These are phyloP conservation scores for Cryptocheilus praepositus DNA, from an alignment of 2,888 invertebrate species.

Conservation along the genomic window DNA sequence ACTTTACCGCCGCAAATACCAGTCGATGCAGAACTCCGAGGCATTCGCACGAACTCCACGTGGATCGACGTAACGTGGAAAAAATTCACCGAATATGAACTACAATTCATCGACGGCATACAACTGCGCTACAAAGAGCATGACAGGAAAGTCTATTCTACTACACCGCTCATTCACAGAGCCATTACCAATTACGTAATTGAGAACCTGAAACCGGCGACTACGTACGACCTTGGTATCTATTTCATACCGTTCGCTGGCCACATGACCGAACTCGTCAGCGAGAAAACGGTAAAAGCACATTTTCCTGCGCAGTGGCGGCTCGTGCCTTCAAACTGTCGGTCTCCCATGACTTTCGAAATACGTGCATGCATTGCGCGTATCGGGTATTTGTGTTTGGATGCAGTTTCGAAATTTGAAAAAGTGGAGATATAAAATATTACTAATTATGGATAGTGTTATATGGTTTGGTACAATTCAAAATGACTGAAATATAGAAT, in stretches of 20 bases:
- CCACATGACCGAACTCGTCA: conserved; percentile 85
- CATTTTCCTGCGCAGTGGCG: background rate
- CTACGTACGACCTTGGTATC: conserved; percentile 88
- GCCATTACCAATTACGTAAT: conserved; percentile 87
- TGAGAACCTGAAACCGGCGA: conserved; percentile 86
- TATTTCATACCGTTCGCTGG: conserved; percentile 89
- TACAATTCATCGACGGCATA: conserved; percentile 91
- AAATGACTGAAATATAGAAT: too few relatives aligned
- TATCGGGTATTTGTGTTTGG: too few relatives aligned
- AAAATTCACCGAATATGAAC: conserved; percentile 86
- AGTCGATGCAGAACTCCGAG: conserved; percentile 84
- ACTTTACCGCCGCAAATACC: conserved; percentile 79
- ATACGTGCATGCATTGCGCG: too few relatives aligned
- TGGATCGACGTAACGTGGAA: conserved; percentile 89
- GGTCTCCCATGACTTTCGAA: too few relatives aligned
- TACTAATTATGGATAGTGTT: too few relatives aligned
- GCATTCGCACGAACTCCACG: conserved; percentile 86
- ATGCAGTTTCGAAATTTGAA: too few relatives aligned
- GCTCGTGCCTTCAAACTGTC: too few relatives aligned
- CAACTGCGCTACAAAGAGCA: conserved; percentile 90
- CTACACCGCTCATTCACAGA: conserved; percentile 88
- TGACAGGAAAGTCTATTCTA: conserved; percentile 88
- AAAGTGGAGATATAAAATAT: too few relatives aligned
- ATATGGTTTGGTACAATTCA: too few relatives aligned
- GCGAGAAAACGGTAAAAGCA: conserved; percentile 81